A percentile compares a stretch with the other conserved stretches of the same genome.
Evolutionary conservation across 2,888 invertebrate species (phyloP).

Genomic region (Seira musarum): DNA sequence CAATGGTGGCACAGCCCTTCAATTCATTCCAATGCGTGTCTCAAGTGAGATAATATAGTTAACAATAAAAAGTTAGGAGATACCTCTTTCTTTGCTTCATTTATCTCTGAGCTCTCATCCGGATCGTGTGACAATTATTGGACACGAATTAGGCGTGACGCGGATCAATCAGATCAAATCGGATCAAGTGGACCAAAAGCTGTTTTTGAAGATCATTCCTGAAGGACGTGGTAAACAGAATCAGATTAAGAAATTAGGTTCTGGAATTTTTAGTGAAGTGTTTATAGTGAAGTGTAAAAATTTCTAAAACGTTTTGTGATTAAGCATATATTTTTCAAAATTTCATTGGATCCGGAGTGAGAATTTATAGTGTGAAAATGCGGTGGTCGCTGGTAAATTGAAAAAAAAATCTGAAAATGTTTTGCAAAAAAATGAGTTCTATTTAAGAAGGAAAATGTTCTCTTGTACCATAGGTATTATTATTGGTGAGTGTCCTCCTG

Average conservation of each 20-base stretch:
- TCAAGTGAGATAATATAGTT: constrained; percentile 22
- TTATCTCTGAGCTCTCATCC: constrained; percentile 57
- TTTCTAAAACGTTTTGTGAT: too few species aligned
- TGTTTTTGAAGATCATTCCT: too few species aligned
- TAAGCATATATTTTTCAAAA: too few species aligned
- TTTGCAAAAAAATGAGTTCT: background rate
- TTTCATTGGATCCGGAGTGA: constrained; percentile 33
- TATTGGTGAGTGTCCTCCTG: constrained; percentile 62
- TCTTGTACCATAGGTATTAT: constrained; percentile 62
- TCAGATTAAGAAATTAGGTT: too few species aligned
- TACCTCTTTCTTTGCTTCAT: constrained; percentile 47
- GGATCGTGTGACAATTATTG: constrained; percentile 50
- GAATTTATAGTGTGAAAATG: constrained; percentile 50
- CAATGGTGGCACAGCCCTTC: background rate
- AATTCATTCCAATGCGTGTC: background rate
- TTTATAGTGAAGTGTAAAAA: too few species aligned
- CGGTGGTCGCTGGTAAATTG: constrained; percentile 62
- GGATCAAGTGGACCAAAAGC: too few species aligned
- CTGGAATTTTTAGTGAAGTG: too few species aligned
- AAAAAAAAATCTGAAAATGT: constrained; percentile 11
- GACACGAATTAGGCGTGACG: constrained; percentile 8
- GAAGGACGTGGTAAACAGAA: too few species aligned
- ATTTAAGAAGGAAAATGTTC: constrained; percentile 28
- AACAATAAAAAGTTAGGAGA: constrained; percentile 56
- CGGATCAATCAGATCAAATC: too few species aligned